phyloP scores from a whole-genome alignment of 2,113 vertebrate species.

The Silurus meridionalis region DNA sequence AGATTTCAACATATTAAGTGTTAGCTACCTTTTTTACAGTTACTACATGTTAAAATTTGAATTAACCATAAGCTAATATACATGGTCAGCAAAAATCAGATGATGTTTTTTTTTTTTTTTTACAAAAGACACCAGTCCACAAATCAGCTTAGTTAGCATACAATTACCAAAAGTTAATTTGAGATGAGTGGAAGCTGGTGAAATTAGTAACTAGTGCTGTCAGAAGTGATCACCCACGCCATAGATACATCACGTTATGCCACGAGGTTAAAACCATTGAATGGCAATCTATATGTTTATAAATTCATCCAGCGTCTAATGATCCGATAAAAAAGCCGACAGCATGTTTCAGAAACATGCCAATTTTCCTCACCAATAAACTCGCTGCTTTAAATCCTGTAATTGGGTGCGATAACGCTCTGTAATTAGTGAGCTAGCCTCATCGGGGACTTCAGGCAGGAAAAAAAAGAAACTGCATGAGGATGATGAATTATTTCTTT shows the following conservation, averaged over 20 bases:
- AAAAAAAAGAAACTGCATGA: conserved; percentile 55
- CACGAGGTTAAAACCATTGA: not conserved
- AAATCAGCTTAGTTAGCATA: not conserved
- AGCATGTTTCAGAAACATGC: conserved; percentile 70
- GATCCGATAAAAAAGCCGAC: conserved; percentile 63
- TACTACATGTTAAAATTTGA: no score
- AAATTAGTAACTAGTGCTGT: not conserved
- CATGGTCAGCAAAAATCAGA: no score
- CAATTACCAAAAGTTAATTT: not conserved
- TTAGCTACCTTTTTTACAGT: no score
- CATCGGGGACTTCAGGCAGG: conserved; percentile 56
- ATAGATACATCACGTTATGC: not conserved
- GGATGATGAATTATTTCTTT: conserved; percentile 75
- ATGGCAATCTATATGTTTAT: conserved; percentile 1
- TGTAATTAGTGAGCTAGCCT: conserved; percentile 71
- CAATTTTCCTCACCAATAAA: conserved; percentile 71
- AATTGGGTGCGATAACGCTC: conserved; percentile 69
- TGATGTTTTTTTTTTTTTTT: no score
- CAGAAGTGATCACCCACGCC: not conserved
- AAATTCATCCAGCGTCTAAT: conserved; percentile 57
- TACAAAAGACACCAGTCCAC: not conserved
- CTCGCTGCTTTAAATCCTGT: conserved; percentile 67
- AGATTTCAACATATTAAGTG: no score
- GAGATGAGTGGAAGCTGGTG: not conserved
- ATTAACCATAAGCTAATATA: no score